A percentile compares a stretch with the other conserved stretches of the same genome.
Conservation (phyloP, 2,797 vertebrate genomes). For the Caiman crocodilus region DNA sequence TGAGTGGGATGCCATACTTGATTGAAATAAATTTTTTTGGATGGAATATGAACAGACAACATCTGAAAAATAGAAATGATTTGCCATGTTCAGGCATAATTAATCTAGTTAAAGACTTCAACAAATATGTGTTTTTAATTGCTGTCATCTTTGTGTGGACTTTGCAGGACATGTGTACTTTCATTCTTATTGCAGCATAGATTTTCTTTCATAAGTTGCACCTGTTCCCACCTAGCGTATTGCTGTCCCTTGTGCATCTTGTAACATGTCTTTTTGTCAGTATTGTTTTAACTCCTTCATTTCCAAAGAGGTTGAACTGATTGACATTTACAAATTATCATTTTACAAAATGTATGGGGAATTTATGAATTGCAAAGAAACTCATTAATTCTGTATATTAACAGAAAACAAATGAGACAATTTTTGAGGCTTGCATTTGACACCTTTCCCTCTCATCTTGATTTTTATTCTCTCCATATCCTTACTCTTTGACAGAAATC, state of each 20-base stretch:
- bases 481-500: background rate
- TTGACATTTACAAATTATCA: background rate
- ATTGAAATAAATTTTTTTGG: too few species aligned
- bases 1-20: background rate
- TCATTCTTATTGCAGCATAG: slow-evolving; percentile 4
- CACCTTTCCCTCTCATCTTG: background rate
- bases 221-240: slow-evolving; percentile 45
- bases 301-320: background rate
- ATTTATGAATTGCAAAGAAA: background rate
- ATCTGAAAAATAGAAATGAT: too few species aligned
- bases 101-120: too few species aligned
- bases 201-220: background rate
- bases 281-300: background rate
- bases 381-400: background rate
- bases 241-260: background rate
- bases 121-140: background rate
- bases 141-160: background rate
- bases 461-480: background rate
- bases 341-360: background rate
- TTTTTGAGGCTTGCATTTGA: background rate
- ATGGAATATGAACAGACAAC: too few species aligned
- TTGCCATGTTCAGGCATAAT: too few species aligned
- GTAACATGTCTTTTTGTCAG: background rate
- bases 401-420: background rate
- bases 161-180: background rate